A percentile compares a stretch with the other conserved stretches of the same genome.
Conservation (phyloP, 2,113 vertebrate genomes). For the Gavia stellata region DNA sequence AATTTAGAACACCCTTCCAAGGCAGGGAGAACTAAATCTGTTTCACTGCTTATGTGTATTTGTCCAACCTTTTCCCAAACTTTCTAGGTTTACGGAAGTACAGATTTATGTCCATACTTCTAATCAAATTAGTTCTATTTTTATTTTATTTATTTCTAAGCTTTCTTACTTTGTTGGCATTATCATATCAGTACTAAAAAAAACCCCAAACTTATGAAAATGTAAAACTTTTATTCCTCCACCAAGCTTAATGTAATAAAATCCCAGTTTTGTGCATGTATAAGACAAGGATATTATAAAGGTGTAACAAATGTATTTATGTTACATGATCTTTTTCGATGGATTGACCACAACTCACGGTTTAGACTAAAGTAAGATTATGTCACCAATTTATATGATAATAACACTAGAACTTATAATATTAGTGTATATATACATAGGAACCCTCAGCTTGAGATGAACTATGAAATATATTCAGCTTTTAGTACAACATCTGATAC, state of each 20-base stretch:
- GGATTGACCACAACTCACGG: neutral
- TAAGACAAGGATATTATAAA: neutral
- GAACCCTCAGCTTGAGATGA: neutral
- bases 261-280: neutral
- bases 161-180: neutral
- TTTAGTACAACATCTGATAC: neutral
- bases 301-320: neutral
- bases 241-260: neutral
- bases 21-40: neutral
- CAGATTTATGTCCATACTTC: neutral
- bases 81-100: neutral
- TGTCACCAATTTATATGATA: neutral
- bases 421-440: neutral
- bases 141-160: neutral
- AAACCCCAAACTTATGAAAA: neutral
- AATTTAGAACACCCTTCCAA: neutral
- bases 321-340: neutral
- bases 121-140: neutral
- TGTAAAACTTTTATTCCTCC: neutral
- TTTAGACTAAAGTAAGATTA: neutral
- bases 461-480: neutral
- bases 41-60: neutral
- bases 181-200: neutral
- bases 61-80: neutral
- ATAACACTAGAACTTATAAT: neutral